phyloP scores from a whole-genome alignment of 2,113 vertebrate species.

The Macroglossus sobrinus region DNA sequence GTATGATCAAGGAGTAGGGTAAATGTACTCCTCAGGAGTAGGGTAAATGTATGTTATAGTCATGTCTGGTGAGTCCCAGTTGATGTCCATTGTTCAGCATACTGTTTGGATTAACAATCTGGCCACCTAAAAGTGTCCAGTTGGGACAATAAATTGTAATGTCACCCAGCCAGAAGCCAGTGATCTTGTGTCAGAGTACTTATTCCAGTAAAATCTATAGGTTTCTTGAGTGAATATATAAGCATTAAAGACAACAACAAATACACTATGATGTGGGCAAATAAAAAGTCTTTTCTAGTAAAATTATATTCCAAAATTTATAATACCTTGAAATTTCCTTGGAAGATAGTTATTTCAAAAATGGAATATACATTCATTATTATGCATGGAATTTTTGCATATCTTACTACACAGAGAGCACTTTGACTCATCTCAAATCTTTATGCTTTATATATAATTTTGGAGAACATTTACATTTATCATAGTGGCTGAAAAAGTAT shows the following conservation, averaged over 20 bases:
- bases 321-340: not conserved
- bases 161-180: not conserved
- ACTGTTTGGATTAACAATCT: not conserved
- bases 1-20: not conserved
- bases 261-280: not conserved
- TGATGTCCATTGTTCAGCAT: not conserved
- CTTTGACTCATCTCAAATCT: not conserved
- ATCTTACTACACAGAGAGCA: not conserved
- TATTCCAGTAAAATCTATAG: not conserved
- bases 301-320: not conserved
- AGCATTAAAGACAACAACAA: not conserved
- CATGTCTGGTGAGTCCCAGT: not conserved
- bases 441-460: not conserved
- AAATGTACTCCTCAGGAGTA: not conserved
- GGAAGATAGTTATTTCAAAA: not conserved
- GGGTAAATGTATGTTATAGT: not conserved
- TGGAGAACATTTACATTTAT: not conserved
- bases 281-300: not conserved
- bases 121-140: not conserved
- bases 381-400: not conserved
- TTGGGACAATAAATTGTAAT: not conserved
- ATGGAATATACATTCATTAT: not conserved
- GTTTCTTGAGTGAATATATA: not conserved
- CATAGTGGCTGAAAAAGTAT: not conserved
- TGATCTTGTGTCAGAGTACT: not conserved